Percentiles rank a stretch among this genome's conserved stretches.
Conservation (phyloP, 2,888 invertebrate species). For the Chorisops tibialis region DNA sequence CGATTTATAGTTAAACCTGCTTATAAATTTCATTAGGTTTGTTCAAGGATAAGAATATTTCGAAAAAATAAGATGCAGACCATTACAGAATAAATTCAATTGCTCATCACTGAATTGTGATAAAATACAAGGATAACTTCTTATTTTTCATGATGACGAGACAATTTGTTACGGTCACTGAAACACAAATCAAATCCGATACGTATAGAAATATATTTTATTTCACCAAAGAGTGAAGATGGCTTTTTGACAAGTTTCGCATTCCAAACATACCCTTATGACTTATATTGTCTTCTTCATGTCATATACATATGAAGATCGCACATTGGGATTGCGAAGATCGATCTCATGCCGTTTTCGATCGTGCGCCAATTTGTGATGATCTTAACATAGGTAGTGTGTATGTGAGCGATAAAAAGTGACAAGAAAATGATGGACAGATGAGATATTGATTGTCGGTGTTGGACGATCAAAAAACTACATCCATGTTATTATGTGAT, state of each 20-base stretch:
- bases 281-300: slow-evolving; percentile 23
- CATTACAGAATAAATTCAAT: no score
- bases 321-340: slow-evolving; percentile 7
- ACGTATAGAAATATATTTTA: no score
- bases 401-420: slow-evolving; percentile 9
- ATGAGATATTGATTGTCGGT: slow-evolving; percentile 15
- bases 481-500: slow-evolving; percentile 17
- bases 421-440: slow-evolving; percentile 21
- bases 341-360: slow-evolving; percentile 3
- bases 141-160: no score
- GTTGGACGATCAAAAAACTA: neutral
- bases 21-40: no score
- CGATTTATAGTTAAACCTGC: no score
- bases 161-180: no score
- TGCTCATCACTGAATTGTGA: no score
- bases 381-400: no score
- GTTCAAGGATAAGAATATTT: no score
- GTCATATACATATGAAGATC: slow-evolving; percentile 22
- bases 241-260: slow-evolving; percentile 13
- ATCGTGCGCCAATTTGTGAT: neutral
- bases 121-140: no score
- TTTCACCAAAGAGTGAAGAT: neutral
- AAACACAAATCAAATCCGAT: no score
- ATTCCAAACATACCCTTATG: slow-evolving; percentile 14
- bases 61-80: no score